Evolutionary conservation across 2,888 invertebrate species (phyloP).

Genomic region (Nymphalis c-album): DNA sequence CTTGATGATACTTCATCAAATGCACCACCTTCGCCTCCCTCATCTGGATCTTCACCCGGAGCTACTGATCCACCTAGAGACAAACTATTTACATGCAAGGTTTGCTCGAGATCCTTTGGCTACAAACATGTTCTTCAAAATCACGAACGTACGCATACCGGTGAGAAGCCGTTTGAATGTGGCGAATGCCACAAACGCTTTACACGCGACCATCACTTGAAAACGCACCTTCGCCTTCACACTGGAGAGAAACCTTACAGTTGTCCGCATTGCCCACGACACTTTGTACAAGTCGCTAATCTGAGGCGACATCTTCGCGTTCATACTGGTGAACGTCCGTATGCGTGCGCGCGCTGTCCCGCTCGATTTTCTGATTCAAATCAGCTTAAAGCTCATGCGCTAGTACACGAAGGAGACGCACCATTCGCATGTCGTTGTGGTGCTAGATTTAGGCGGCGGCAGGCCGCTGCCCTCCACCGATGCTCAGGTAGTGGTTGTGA

Average conservation of each 20-base stretch:
- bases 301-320: conserved; percentile 93
- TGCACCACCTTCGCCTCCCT: conserved; percentile 67
- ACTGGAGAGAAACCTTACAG: conserved; percentile 97
- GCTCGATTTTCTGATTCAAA: conserved; percentile 95
- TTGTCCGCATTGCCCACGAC: conserved; percentile 94
- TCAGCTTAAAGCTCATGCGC: conserved; percentile 93
- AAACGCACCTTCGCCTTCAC: conserved; percentile 95
- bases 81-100: conserved; percentile 93
- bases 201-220: conserved; percentile 95
- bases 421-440: conserved; percentile 93
- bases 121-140: conserved; percentile 97
- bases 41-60: conserved; percentile 78
- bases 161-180: conserved; percentile 96
- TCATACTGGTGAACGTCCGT: conserved; percentile 95
- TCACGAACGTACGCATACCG: conserved; percentile 96
- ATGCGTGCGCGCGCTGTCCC: conserved; percentile 91
- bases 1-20: conserved; percentile 63
- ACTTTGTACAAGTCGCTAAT: conserved; percentile 97
- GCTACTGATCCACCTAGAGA: conserved; percentile 83
- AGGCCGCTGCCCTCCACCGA: conserved; percentile 93
- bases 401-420: conserved; percentile 95
- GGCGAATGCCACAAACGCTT: conserved; percentile 95
- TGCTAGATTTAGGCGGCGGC: conserved; percentile 90
- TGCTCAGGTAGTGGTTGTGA: conserved; percentile 81
- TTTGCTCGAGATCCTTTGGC: conserved; percentile 93